A percentile compares a stretch with the other conserved stretches of the same genome.
These are phyloP conservation scores for Amphiprion clarkii DNA, from an alignment of 2,797 vertebrate genomes.

Conservation along the genomic window DNA sequence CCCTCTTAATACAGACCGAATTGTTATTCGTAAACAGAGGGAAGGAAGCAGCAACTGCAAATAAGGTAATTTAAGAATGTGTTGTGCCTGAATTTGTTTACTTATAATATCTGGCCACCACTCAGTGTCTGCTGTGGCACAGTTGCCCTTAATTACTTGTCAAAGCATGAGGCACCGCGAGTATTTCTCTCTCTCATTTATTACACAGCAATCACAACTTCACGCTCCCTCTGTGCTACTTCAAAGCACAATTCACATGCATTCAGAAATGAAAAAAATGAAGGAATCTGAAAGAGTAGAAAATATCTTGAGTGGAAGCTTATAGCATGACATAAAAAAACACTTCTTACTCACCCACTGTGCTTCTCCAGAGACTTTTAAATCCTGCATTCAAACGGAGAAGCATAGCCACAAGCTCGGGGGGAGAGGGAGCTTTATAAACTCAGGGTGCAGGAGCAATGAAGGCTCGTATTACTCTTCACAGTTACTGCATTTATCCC, in stretches of 20 bases:
- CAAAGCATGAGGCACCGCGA: conserved; percentile 47
- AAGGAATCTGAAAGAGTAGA: conserved; percentile 49
- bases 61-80: conserved; percentile 41
- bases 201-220: conserved; percentile 49
- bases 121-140: conserved; percentile 45
- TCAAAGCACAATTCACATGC: conserved; percentile 51
- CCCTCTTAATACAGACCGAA: not conserved
- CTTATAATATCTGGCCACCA: conserved; percentile 45
- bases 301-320: conserved; percentile 73
- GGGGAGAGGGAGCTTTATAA: conserved; percentile 64
- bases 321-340: conserved; percentile 70
- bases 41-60: conserved; percentile 5
- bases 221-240: conserved; percentile 41
- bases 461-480: conserved; percentile 73
- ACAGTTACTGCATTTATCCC: conserved; percentile 81
- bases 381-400: conserved; percentile 74
- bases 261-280: conserved; percentile 44
- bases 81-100: conserved; percentile 47
- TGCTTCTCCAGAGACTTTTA: conserved; percentile 72
- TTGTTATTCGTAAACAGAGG: conserved; percentile 15
- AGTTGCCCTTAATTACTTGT: conserved; percentile 71
- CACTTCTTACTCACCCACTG: conserved; percentile 69
- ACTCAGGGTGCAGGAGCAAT: conserved; percentile 63
- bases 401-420: conserved; percentile 57
- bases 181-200: conserved; percentile 49